Conservation (phyloP, 2,113 vertebrate genomes). For the Naja naja region DNA sequence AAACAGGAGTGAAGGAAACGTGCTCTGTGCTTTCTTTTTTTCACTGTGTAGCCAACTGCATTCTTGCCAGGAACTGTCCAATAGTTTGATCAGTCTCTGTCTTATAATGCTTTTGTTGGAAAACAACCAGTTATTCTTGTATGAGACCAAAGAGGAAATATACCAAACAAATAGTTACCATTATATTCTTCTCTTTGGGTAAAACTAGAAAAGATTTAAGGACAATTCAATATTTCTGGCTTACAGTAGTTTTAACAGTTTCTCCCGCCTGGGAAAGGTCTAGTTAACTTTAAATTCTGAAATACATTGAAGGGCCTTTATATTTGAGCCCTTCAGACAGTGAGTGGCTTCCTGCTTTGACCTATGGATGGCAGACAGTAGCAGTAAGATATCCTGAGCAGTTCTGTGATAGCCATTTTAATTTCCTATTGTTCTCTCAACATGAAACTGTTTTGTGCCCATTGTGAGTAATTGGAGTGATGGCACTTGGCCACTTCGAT, state of each 20-base stretch:
- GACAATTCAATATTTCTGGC: no score
- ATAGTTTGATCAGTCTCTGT: not conserved
- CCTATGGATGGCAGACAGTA: not conserved
- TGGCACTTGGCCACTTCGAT: not conserved
- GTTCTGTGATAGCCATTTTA: not conserved
- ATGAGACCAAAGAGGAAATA: conserved; percentile 15
- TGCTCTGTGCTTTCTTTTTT: not conserved
- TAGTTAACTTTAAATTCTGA: not conserved
- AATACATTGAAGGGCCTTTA: not conserved
- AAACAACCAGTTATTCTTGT: conserved; percentile 12
- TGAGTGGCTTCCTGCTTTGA: not conserved
- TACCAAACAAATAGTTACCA: conserved; percentile 32
- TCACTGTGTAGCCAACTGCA: not conserved
- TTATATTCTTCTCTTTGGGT: not conserved
- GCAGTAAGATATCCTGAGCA: not conserved
- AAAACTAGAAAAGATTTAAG: conserved; percentile 8
- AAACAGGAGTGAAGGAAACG: conserved; percentile 12
- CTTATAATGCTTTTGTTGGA: conserved; percentile 28
- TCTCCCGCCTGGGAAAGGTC: not conserved
- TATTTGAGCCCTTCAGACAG: not conserved
- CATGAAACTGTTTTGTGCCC: not conserved
- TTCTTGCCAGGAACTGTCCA: conserved; percentile 16
- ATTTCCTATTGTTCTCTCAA: not conserved
- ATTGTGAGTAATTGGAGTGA: not conserved
- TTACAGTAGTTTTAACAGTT: not conserved